These are phyloP conservation scores for Heterotilapia buettikoferi DNA, from an alignment of 2,113 vertebrate genomes.

Conservation along the genomic window DNA sequence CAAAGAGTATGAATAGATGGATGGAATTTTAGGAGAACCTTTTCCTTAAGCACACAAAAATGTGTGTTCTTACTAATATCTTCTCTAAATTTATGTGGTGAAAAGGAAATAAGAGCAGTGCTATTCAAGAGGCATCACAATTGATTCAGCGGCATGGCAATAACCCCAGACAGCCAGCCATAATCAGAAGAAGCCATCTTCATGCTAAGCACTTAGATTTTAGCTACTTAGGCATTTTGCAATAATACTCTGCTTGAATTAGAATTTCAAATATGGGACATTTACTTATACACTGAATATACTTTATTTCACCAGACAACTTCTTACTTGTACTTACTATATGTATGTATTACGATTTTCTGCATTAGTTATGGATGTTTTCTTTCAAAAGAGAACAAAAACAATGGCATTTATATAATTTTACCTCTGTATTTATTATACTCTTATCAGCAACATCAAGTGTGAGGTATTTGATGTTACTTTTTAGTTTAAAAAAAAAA, in stretches of 20 bases:
- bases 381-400: not conserved
- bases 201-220: not conserved
- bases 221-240: not conserved
- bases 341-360: not conserved
- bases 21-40: not conserved
- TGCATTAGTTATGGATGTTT: not conserved
- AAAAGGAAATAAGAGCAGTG: not conserved
- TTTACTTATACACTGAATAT: rapidly evolving
- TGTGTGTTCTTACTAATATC: not conserved
- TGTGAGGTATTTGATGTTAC: not conserved
- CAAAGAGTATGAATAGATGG: not conserved
- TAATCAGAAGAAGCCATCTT: not conserved
- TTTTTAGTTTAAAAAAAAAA: not conserved
- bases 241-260: not conserved
- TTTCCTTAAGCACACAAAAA: not conserved
- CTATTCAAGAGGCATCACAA: not conserved
- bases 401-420: not conserved
- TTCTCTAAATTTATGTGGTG: rapidly evolving
- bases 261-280: not conserved
- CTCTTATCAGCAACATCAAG: not conserved
- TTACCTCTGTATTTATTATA: not conserved
- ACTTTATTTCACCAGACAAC: not conserved
- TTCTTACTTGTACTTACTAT: not conserved
- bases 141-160: not conserved
- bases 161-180: not conserved